phyloP scores from a whole-genome alignment of 2,888 invertebrate species.

The Nasonovia ribisnigri region DNA sequence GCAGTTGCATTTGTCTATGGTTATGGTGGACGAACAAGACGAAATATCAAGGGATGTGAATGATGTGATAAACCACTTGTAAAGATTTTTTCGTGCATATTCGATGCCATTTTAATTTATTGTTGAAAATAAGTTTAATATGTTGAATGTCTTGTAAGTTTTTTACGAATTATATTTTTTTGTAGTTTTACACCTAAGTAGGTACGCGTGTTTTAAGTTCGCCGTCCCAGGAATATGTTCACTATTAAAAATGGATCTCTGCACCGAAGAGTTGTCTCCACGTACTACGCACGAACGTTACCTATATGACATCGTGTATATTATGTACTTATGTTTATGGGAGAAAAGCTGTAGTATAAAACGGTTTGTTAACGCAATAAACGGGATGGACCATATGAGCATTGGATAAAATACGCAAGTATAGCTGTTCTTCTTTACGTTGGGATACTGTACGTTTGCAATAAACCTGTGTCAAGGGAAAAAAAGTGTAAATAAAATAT shows the following conservation, averaged over 20 bases:
- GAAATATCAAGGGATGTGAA: background rate
- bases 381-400: background rate
- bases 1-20: background rate
- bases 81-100: background rate
- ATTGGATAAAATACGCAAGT: background rate
- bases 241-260: background rate
- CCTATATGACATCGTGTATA: background rate
- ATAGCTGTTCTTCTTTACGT: background rate
- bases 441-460: slow-evolving; percentile 14
- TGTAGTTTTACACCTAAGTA: background rate
- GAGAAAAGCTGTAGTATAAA: background rate
- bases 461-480: background rate
- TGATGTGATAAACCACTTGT: background rate
- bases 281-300: background rate
- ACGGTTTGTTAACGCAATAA: background rate
- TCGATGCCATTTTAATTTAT: background rate
- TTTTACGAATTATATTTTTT: background rate
- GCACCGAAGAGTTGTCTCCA: background rate
- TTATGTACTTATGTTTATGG: background rate
- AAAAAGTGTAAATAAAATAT: slow-evolving; percentile 40
- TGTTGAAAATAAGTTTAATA: background rate
- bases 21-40: background rate
- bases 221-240: background rate
- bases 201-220: background rate
- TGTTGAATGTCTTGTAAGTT: background rate